Evolutionary conservation across 2,113 vertebrate genomes (phyloP), one percentile per base, ranked within the genome.

Genomic region (Brachionichthys hirsutus): DNA sequence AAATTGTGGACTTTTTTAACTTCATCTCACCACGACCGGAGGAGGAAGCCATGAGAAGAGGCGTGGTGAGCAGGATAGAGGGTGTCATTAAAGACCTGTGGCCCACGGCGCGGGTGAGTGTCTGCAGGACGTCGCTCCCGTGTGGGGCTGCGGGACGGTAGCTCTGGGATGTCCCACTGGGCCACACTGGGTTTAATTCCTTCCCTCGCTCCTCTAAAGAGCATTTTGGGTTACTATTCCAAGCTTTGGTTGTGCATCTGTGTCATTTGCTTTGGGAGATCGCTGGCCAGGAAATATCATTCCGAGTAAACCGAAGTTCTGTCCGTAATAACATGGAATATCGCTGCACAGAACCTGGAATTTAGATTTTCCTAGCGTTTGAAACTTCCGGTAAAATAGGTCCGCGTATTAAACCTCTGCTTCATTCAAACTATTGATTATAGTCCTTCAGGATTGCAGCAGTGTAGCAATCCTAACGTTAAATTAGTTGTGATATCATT

Each of bases 21-120:
- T 99, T 98, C 89, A 98, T 99, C 94, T 98, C 95, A 9, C 97
- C 97, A 47, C 91, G 94, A 65, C 94, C 94, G 10, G 96, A 97
- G 77, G 97, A 99, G 88, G 94, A 94, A 71, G 91, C 94, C 55
- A 99, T 99, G 96, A 94, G 97, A 46, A 91, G 92, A 73, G 95
- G 97, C 69, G 97, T 99, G 4, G 97, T 99, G 55, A 93, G 93
- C 74, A 87, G 95, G 70, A 97, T 99, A 77, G 94, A 98, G 78
- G 87, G 86, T 0, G 93, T 99, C 80, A 97, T 99, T 65, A 98
- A 95, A 80, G 94, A 98, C 62, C 90, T 98, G 62, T 99, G 97
- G 97, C 96, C 97, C 41, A 89, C 94, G 1, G 95, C 95, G 38
- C 92, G 94, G 67, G 97, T 99, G 81, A 92, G 96, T 73, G 40